Percentiles rank a stretch among this genome's conserved stretches.
Evolutionary conservation across 1,140 invertebrate genomes (phyloP).

Genomic region (Ridgeia piscesae): DNA sequence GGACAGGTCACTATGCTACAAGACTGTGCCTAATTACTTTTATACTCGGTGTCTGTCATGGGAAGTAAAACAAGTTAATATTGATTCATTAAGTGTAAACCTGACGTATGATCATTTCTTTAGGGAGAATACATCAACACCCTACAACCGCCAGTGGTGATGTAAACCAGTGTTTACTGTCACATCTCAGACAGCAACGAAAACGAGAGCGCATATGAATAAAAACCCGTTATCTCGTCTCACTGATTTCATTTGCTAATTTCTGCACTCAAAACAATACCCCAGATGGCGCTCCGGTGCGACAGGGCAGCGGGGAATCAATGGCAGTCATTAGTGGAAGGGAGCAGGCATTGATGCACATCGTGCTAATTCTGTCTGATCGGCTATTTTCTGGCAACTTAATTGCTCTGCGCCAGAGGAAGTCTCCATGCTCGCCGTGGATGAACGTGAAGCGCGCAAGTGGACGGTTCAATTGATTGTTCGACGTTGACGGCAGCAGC

Average conservation of each 20-base stretch:
- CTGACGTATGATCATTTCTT: too few species aligned
- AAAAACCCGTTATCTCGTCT: too few species aligned
- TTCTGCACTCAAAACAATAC: background rate
- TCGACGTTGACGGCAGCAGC: background rate
- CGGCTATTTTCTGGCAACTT: constrained; percentile 4
- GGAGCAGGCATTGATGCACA: background rate
- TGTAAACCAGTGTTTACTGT: too few species aligned
- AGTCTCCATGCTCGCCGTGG: background rate
- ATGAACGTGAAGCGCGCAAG: background rate
- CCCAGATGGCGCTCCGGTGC: background rate
- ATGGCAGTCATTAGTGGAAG: background rate
- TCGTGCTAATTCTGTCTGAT: background rate
- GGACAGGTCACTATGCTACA: too few species aligned
- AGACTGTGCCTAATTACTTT: too few species aligned
- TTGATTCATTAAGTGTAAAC: too few species aligned
- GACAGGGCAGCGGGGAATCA: background rate
- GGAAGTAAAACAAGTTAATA: too few species aligned
- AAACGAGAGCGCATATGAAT: too few species aligned
- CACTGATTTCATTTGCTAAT: background rate
- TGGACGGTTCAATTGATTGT: background rate
- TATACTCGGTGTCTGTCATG: too few species aligned
- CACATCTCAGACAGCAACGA: too few species aligned
- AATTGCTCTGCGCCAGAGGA: background rate
- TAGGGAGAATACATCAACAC: too few species aligned
- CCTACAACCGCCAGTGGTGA: too few species aligned